Percentiles rank a stretch among this genome's conserved stretches.
Conservation (phyloP, 2,888 invertebrate genomes). For the Scaptomyza polygonia region DNA sequence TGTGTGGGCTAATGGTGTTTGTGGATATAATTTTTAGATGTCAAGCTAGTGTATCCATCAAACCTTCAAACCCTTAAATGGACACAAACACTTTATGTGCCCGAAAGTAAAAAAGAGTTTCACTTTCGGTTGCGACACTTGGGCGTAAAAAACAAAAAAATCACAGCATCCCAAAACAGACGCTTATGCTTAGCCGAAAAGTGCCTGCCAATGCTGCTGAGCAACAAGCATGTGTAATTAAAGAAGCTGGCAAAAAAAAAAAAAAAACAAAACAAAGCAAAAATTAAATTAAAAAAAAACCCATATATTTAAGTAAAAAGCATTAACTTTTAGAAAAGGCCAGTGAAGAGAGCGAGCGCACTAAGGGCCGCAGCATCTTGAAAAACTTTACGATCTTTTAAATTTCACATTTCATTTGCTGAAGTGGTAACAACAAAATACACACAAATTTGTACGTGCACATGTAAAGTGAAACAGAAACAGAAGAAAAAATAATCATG, state of each 20-base stretch:
- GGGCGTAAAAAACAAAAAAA: conserved; percentile 32
- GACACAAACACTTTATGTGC: conserved; percentile 27
- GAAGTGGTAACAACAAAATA: conserved; percentile 36
- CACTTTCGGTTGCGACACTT: conserved; percentile 77
- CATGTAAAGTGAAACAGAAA: conserved; percentile 53
- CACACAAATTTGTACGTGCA: conserved; percentile 54
- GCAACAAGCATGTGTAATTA: conserved; percentile 69
- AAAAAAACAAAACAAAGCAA: conserved; percentile 42
- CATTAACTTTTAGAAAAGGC: conserved; percentile 50
- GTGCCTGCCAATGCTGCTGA: conserved; percentile 49
- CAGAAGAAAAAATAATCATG: conserved; percentile 58
- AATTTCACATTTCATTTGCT: conserved; percentile 78
- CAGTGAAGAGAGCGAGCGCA: conserved; percentile 19
- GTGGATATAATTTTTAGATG: conserved; percentile 13
- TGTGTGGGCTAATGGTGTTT: conserved; percentile 40
- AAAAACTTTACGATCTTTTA: conserved; percentile 72
- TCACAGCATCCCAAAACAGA: conserved; percentile 4
- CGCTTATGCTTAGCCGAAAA: conserved; percentile 37
- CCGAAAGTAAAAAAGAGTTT: conserved; percentile 69
- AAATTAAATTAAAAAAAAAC: conserved; percentile 31
- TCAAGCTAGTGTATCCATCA: conserved; percentile 27
- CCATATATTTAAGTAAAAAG: conserved; percentile 35
- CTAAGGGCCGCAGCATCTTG: conserved; percentile 57
- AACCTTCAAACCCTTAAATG: conserved; percentile 48
- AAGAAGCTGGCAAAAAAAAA: conserved; percentile 59